Base-by-base conservation (phyloP, 2,888 invertebrate genomes). In the Papilio demoleus region DNA sequence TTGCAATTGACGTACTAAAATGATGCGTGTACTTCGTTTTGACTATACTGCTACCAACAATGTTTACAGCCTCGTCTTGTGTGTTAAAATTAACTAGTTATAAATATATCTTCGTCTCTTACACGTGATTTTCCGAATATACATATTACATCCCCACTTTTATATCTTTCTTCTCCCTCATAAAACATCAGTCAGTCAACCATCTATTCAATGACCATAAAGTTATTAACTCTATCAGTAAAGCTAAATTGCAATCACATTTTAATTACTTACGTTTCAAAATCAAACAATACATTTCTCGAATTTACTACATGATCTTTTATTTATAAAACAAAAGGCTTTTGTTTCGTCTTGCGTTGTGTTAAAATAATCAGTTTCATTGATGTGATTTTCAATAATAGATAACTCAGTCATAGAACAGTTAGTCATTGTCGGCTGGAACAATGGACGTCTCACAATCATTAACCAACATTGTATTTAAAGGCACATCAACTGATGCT, bases 361-460 rank as follows among this genome's bases (percentile, higher is more conserved):
- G 59, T 38, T 60, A 50, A 64, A 47, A 64, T 58, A 38, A 64
- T 68, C 68, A 58, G 45, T 50, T 61, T 56, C 53, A 45, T 70
- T 62, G 69, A 62, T 65, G 45, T 47, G 69, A 70, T 70, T 62
- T 66, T 65, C 40, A 70, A 70, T 70, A 65, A 58, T 19, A 70
- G 69, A 70, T 70, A 70, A 70, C 65, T 62, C 53, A 65, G 53
- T 64, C 65, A 53, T 61, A 61, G 67, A 63, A 65, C 65, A 65
- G 65, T 70, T 70, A 70, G 71, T 74, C 71, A 71, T 65, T 72
- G 70, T 72, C 71, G 72, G 71, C 65, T 73, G 70, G 74, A 75
- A 78, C 77, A 77, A 77, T 76, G 70, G 53, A 62, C 74, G 76
- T 77, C 76, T 77, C 75, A 77, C 76, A 71, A 67, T 71, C 59